Conservation (phyloP, 2,888 invertebrate species). For the Hyposoter dolosus region DNA sequence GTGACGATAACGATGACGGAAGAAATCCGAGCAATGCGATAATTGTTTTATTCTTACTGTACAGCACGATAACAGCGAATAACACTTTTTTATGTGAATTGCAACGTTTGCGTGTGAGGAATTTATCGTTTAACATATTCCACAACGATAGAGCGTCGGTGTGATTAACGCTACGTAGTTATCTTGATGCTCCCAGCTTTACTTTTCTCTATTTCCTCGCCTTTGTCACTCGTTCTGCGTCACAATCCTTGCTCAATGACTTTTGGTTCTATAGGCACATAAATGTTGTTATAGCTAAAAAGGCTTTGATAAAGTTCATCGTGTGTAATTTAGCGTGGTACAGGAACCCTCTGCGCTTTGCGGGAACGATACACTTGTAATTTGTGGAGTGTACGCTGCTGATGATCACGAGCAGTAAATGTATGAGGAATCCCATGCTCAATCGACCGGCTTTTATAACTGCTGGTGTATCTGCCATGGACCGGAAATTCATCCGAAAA, state of each 20-base stretch:
- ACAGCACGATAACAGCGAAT: not conserved
- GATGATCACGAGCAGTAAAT: constrained; percentile 42
- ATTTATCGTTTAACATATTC: constrained; percentile 34
- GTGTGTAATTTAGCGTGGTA: constrained; percentile 46
- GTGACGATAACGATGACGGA: constrained; percentile 46
- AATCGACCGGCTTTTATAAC: not conserved
- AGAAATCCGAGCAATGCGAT: constrained; percentile 42
- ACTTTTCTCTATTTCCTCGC: not conserved
- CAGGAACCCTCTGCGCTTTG: not conserved
- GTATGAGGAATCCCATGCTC: not conserved
- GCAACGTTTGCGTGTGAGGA: not conserved
- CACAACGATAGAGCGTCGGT: constrained; percentile 43
- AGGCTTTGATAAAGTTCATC: constrained; percentile 63
- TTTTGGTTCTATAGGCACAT: constrained; percentile 33
- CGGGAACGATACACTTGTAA: constrained; percentile 60
- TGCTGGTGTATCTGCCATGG: not conserved
- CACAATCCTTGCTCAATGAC: constrained; percentile 18
- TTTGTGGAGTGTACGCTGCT: constrained; percentile 32
- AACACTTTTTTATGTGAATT: not conserved
- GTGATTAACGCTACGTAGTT: constrained; percentile 53
- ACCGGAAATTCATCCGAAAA: not conserved
- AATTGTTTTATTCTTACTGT: constrained; percentile 36
- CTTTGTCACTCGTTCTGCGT: constrained; percentile 18
- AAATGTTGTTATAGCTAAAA: constrained; percentile 40
- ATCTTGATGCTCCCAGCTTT: constrained; percentile 28